Conservation (phyloP, 1,140 invertebrate species). For the Macrocentrus cingulum region DNA sequence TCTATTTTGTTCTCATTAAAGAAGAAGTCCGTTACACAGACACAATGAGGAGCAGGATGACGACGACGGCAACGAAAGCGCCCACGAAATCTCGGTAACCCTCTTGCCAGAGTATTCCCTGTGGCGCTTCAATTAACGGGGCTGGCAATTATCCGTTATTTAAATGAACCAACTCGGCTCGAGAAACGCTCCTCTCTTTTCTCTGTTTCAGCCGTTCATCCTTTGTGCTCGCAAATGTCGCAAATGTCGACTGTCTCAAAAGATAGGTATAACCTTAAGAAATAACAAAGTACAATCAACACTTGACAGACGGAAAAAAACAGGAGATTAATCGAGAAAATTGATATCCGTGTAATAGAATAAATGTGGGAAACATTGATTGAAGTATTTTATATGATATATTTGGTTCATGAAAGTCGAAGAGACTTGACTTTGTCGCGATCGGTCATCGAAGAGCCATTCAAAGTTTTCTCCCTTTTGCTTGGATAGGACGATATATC, state of each 20-base stretch:
- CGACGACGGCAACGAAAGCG: constrained; percentile 10
- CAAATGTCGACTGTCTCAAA: constrained; percentile 29
- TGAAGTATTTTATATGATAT: no score
- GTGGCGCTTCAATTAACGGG: constrained; percentile 52
- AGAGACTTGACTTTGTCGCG: no score
- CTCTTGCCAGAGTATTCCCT: constrained; percentile 41
- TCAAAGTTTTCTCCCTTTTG: no score
- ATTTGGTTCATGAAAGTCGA: no score
- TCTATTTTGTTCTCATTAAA: constrained; percentile 26
- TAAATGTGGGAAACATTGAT: no score
- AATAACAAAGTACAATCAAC: background rate
- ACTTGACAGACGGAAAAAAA: no score
- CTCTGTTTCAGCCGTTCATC: no score
- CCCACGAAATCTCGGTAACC: constrained; percentile 46
- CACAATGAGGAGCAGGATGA: background rate
- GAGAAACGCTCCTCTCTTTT: constrained; percentile 34
- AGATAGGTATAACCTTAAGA: constrained; percentile 16
- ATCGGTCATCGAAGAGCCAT: no score
- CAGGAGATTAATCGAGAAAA: no score
- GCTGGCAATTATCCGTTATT: constrained; percentile 55
- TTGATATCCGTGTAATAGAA: no score
- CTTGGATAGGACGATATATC: no score
- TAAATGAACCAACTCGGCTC: constrained; percentile 46
- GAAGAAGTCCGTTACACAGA: constrained; percentile 27
- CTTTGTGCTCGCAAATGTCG: constrained; percentile 34